These are phyloP conservation scores for Caenorhabditis remanei DNA, from an alignment of 1,140 invertebrate genomes.

Conservation along the genomic window DNA sequence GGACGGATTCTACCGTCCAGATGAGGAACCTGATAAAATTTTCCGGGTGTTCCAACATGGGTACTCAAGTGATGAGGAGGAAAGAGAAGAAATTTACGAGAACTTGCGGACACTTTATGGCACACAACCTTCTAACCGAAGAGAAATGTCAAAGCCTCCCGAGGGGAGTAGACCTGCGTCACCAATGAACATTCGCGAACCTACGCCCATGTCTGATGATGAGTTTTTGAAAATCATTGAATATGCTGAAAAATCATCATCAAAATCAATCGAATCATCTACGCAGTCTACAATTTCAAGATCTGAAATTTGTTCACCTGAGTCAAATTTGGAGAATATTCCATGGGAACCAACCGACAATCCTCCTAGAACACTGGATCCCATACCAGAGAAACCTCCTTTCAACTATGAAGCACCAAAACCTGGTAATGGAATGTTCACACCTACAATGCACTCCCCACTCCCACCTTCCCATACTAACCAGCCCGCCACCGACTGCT, in stretches of 20 bases:
- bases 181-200: too few relatives aligned
- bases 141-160: background rate
- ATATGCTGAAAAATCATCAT: background rate
- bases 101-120: background rate
- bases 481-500: background rate
- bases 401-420: background rate
- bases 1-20: slow-evolving; percentile 25
- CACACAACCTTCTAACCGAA: slow-evolving; percentile 1
- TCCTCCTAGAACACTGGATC: too few relatives aligned
- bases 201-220: slow-evolving; percentile 5
- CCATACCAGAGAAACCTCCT: too few relatives aligned
- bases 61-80: background rate
- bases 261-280: background rate
- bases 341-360: background rate
- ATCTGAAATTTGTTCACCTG: background rate
- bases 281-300: background rate
- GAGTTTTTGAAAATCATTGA: background rate
- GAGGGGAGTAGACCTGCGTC: background rate
- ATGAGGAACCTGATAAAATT: background rate
- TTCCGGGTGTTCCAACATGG: background rate
- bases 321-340: too few relatives aligned
- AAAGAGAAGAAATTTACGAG: background rate
- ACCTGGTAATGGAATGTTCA: background rate
- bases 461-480: background rate
- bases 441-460: background rate